Evolutionary conservation across 2,797 vertebrate species (phyloP).

Genomic region (Cyprinella venusta): DNA sequence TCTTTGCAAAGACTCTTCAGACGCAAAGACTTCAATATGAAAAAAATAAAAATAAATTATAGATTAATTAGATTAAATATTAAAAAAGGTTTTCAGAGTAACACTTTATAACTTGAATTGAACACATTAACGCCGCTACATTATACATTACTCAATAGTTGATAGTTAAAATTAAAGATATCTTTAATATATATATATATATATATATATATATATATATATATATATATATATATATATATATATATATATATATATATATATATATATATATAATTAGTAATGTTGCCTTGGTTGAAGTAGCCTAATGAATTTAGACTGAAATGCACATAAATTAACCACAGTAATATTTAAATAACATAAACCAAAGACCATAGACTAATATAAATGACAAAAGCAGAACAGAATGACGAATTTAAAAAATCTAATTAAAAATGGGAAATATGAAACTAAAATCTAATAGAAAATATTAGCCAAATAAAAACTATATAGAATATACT

Average conservation of each 20-base stretch:
- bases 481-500: neutral
- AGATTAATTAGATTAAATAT: too few relatives aligned
- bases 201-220: too few relatives aligned
- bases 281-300: neutral
- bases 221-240: too few relatives aligned
- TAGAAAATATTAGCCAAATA: too few relatives aligned
- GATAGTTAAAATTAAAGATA: neutral
- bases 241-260: too few relatives aligned
- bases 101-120: neutral
- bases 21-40: too few relatives aligned
- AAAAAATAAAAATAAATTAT: too few relatives aligned
- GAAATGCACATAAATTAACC: neutral
- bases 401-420: neutral
- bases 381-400: neutral
- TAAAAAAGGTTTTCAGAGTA: neutral
- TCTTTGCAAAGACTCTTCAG: neutral
- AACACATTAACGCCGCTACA: neutral
- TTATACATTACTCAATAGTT: neutral
- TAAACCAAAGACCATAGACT: neutral
- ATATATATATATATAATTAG: too few relatives aligned
- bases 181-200: neutral
- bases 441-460: neutral
- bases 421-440: neutral
- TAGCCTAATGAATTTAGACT: too few relatives aligned
- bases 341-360: neutral